These are phyloP conservation scores for Tethya wilhelma DNA, from an alignment of 37 sponge, comb jelly and placozoan genomes.

Conservation along the genomic window DNA sequence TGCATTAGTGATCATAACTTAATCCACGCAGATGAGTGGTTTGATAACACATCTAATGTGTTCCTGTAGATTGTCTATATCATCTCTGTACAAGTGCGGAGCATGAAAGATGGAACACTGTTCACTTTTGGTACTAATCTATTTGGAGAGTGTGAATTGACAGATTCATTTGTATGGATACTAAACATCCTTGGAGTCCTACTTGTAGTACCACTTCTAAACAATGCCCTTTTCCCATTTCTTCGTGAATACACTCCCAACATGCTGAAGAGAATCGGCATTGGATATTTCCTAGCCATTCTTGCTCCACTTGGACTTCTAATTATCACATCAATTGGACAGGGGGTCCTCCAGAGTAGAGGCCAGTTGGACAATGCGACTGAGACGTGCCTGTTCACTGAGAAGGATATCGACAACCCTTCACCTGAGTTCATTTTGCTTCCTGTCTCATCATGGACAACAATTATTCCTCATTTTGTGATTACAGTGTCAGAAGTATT, in stretches of 20 bases:
- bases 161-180: background rate
- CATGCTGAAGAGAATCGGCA: conserved; percentile 38
- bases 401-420: background rate
- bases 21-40: too few relatives aligned
- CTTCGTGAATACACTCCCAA: conserved; percentile 28
- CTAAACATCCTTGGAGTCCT: conserved; percentile 1
- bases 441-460: background rate
- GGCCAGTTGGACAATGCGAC: background rate
- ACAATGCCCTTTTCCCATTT: conserved; percentile 15
- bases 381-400: background rate
- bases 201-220: background rate
- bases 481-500: conserved; percentile 31
- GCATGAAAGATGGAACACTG: background rate
- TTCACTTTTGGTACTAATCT: background rate
- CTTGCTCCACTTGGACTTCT: background rate
- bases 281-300: conserved; percentile 11
- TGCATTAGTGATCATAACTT: background rate
- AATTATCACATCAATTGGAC: background rate
- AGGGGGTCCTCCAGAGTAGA: background rate
- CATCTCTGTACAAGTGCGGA: background rate
- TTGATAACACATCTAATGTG: too few relatives aligned
- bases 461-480: conserved; percentile 12
- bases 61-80: background rate
- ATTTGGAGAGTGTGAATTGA: background rate
- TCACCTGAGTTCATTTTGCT: background rate